These are phyloP conservation scores for Himalopsyche tibetana DNA, from an alignment of 2,888 invertebrate genomes.

Conservation along the genomic window DNA sequence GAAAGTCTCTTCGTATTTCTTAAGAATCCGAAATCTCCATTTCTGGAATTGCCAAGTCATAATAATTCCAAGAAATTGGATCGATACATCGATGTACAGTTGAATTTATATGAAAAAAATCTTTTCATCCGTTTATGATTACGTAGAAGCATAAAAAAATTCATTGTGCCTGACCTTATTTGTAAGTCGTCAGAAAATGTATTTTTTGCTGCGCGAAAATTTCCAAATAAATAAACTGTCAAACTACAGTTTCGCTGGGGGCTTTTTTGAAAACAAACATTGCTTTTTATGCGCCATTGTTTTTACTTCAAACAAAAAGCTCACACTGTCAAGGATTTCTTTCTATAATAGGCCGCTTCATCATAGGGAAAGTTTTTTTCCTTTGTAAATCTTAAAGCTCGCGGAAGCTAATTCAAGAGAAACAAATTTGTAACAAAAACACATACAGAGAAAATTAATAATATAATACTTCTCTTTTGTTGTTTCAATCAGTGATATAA, in stretches of 20 bases:
- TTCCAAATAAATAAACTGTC: slow-evolving; percentile 40
- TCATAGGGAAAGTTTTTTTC: slow-evolving; percentile 32
- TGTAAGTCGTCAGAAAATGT: neutral
- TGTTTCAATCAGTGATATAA: too few species aligned
- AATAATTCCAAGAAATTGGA: neutral
- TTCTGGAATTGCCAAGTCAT: neutral
- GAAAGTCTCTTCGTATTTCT: neutral
- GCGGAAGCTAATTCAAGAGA: neutral
- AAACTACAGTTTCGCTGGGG: slow-evolving; percentile 16
- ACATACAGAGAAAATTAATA: neutral
- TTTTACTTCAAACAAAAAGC: slow-evolving; percentile 39
- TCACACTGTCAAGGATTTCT: slow-evolving; percentile 2
- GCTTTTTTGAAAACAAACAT: slow-evolving; percentile 28
- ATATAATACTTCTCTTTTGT: too few species aligned
- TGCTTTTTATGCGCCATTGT: slow-evolving; percentile 22
- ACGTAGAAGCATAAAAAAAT: neutral
- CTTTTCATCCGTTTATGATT: slow-evolving; percentile 24
- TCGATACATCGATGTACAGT: neutral
- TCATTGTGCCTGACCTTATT: slow-evolving; percentile 17
- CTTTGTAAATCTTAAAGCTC: slow-evolving; percentile 32
- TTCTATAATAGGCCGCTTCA: slow-evolving; percentile 24
- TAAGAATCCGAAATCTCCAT: neutral
- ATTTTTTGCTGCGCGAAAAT: neutral
- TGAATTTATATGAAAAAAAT: neutral
- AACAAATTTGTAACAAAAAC: neutral